Evolutionary conservation across 2,888 invertebrate genomes (phyloP), one percentile per base, ranked within the genome.

Genomic region (Leucophenga montana): DNA sequence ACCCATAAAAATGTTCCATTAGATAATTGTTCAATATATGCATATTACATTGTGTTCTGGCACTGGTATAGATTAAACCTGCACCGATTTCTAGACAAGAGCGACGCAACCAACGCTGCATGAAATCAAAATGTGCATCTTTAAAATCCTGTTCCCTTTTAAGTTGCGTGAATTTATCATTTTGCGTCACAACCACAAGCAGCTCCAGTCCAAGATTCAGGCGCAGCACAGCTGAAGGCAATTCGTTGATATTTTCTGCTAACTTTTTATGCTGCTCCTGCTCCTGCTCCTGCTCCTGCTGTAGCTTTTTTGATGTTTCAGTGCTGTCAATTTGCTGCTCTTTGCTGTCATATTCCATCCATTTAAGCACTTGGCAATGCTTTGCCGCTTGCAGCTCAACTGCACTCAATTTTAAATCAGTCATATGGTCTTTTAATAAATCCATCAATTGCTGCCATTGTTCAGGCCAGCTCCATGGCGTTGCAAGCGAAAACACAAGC

Each of bases 51-150:
- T 44, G 9, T 16, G 18, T 14, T 27, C 27, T 27, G 11, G 62
- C 62, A 22, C 62, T 64, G n/a, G 62, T 64, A n/a, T 64, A 64
- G 46, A 64, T 46, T 13, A 64, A 39, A 1, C 46, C 46, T 20
- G 62, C 62, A n/a, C 61, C 61, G 3, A 62, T 39, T 6, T 31
- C 16, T 13, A 62, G 61, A 20, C 61, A 62, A 11, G 39, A 31
- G 8, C 20, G 44, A 62, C 62, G 62, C 46, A 64, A 27, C 62
- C 62, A 64, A 3, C 33, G 14, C 16, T 22, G 62, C 46, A 64
- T 64, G 16, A 22, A 64, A 22, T 64, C 22, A 13, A 64, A 64
- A 46, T 64, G 48, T n/a, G 27, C 18, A 46, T 64, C 46, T n/a
- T 9, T 22, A n/a, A 16, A 27, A n/a, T 22, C 5, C 5, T 3